Percentiles rank a stretch among this genome's conserved stretches.
Evolutionary conservation across 2,888 invertebrate genomes (phyloP).

Genomic region (Synanthedon myopaeformis): DNA sequence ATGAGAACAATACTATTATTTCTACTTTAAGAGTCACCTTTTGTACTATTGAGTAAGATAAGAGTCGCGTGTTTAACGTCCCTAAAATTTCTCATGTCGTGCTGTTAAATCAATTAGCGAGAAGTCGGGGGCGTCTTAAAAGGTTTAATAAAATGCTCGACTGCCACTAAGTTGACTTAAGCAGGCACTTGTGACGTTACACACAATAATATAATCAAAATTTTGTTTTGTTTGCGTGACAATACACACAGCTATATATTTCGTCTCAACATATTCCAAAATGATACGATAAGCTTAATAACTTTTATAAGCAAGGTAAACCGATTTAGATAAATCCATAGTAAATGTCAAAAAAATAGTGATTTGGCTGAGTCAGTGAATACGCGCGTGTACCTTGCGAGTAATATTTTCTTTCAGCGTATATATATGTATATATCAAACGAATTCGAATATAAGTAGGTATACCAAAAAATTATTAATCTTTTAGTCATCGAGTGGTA

Average conservation of each 20-base stretch:
- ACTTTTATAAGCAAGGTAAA: too few species aligned
- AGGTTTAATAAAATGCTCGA: constrained; percentile 23
- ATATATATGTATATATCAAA: too few species aligned
- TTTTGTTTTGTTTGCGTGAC: neutral
- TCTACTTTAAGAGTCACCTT: too few species aligned
- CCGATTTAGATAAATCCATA: too few species aligned
- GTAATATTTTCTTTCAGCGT: too few species aligned
- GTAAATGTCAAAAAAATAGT: too few species aligned
- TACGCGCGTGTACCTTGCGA: too few species aligned
- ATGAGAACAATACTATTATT: too few species aligned
- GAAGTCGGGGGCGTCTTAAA: constrained; percentile 28
- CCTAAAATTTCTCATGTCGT: constrained; percentile 29
- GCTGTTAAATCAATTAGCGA: constrained; percentile 42
- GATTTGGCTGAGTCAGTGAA: too few species aligned
- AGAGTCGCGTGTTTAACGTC: constrained; percentile 31
- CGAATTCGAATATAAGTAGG: too few species aligned
- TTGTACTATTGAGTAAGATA: constrained; percentile 8
- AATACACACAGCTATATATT: neutral
- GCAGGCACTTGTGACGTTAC: neutral
- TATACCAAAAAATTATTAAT: too few species aligned
- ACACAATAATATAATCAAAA: neutral
- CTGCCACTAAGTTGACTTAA: constrained; percentile 1
- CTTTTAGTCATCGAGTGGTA: too few species aligned
- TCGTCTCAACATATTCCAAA: neutral
- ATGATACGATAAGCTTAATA: neutral